phyloP scores from a whole-genome alignment of 2,888 invertebrate genomes.

The Choristoneura rosaceana region DNA sequence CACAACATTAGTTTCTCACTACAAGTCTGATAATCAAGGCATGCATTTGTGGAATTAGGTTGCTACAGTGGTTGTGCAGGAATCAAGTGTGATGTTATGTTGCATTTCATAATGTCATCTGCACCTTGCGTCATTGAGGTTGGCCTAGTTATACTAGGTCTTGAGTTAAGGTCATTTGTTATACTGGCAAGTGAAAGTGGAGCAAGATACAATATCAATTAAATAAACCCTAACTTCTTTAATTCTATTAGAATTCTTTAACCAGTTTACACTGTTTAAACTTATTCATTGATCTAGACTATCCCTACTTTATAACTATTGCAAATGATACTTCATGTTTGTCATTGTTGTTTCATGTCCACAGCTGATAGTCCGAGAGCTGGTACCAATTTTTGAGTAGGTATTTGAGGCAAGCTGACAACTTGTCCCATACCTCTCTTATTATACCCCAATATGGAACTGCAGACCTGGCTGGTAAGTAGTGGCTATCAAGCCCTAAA shows the following conservation, averaged over 20 bases:
- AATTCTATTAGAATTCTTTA: neutral
- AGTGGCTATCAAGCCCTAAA: no score
- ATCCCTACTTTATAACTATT: no score
- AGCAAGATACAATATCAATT: neutral
- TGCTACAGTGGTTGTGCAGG: constrained; percentile 1
- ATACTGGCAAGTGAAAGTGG: neutral
- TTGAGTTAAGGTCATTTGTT: neutral
- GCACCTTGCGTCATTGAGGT: constrained; percentile 7
- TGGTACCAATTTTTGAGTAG: no score
- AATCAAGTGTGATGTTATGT: constrained; percentile 3
- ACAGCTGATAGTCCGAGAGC: no score
- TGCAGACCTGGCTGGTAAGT: no score
- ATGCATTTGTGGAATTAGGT: constrained; percentile 15
- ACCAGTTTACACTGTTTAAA: neutral
- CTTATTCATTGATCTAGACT: no score
- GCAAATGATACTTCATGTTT: no score
- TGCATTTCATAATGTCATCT: constrained; percentile 10
- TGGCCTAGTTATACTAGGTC: constrained; percentile 2
- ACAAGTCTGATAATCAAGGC: constrained; percentile 27
- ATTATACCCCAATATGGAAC: no score
- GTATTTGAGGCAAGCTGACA: no score
- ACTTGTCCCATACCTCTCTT: neutral
- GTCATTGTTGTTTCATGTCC: neutral
- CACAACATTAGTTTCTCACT: constrained; percentile 17
- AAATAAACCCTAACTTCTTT: no score